These are phyloP conservation scores for Sitobion miscanthi DNA, from an alignment of 1,140 invertebrate species.

Conservation along the genomic window DNA sequence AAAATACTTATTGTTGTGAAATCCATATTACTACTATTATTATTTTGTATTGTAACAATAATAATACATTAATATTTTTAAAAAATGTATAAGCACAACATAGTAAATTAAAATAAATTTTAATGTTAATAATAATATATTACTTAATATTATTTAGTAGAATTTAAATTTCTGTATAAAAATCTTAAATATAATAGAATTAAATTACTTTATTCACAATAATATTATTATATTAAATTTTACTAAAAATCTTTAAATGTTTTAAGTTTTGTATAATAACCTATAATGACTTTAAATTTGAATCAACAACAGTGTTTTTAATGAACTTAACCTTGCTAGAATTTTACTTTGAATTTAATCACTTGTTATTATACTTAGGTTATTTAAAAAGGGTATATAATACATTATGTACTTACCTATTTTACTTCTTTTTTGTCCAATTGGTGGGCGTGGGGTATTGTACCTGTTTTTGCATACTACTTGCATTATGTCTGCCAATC, in stretches of 20 bases:
- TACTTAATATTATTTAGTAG: neutral
- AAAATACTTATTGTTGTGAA: neutral
- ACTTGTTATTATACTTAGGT: neutral
- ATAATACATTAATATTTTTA: neutral
- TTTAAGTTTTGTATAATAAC: neutral
- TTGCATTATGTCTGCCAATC: conserved; percentile 33
- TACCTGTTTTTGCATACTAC: conserved; percentile 7
- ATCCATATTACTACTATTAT: neutral
- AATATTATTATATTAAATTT: neutral
- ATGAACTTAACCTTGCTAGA: too few species aligned
- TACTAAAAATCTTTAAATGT: neutral
- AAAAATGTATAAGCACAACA: neutral
- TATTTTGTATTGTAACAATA: neutral
- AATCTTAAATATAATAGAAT: neutral
- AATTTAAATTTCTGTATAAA: neutral
- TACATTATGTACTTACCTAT: neutral
- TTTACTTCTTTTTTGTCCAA: conserved; percentile 25
- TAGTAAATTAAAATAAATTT: neutral
- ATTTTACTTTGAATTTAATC: neutral
- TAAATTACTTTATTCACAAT: neutral
- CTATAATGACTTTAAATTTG: neutral
- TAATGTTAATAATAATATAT: neutral
- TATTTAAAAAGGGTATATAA: neutral
- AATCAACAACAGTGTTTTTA: neutral
- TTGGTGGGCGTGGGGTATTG: neutral